phyloP scores from a whole-genome alignment of 64 coral and sea anemone genomes.

The Astreopora myriophthalma region DNA sequence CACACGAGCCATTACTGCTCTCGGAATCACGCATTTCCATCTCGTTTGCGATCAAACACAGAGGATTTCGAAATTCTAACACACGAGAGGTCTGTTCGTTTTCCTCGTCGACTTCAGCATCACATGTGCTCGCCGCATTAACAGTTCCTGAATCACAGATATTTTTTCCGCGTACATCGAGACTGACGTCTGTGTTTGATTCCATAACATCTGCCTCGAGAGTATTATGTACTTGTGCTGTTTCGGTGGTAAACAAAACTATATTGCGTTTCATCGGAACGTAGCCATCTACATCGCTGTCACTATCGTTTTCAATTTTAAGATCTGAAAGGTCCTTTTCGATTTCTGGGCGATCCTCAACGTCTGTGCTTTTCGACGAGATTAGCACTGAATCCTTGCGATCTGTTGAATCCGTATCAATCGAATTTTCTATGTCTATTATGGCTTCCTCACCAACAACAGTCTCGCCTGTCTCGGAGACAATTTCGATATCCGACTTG shows the following conservation, averaged over 20 bases:
- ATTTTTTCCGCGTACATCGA: not conserved
- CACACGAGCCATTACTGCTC: not conserved
- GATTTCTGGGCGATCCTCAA: not conserved
- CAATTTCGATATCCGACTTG: not conserved
- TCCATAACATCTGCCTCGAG: conserved; percentile 15
- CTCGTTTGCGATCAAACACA: conserved; percentile 28
- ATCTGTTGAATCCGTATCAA: not conserved
- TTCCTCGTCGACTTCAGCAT: not conserved
- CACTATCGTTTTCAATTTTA: not conserved
- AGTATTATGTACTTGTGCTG: not conserved
- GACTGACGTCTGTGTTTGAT: not conserved
- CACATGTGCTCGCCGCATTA: not conserved
- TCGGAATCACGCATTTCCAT: not conserved
- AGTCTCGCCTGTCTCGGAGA: not conserved
- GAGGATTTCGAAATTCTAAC: conserved; percentile 39
- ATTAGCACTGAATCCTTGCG: too few species aligned
- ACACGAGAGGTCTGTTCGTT: not conserved
- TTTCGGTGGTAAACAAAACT: not conserved
- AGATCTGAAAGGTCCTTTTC: not conserved
- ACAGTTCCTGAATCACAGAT: not conserved
- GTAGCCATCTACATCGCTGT: not conserved
- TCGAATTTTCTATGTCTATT: not conserved
- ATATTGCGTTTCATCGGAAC: conserved; percentile 42
- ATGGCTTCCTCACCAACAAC: not conserved
- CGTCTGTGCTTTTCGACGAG: not conserved